These are phyloP conservation scores for Caenorhabditis imperialis DNA, from an alignment of 2,888 invertebrate genomes.

Conservation along the genomic window DNA sequence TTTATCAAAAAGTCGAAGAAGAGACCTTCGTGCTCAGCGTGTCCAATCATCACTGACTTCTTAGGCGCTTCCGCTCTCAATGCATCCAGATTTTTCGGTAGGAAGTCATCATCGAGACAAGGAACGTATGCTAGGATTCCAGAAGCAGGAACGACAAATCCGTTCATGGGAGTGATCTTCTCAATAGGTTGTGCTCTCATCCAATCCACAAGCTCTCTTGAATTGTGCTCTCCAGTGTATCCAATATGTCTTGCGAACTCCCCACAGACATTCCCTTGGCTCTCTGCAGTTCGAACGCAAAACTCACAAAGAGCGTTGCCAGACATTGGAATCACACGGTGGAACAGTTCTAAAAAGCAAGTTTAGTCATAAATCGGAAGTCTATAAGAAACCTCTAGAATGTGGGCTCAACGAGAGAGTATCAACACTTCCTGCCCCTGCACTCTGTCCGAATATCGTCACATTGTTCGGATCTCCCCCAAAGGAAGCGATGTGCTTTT, in stretches of 20 bases:
- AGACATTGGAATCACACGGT: conserved; percentile 23
- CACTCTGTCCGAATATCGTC: conserved; percentile 75
- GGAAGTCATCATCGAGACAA: conserved; percentile 52
- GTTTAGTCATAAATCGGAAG: not conserved
- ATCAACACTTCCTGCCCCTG: conserved; percentile 68
- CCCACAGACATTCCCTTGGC: conserved; percentile 22
- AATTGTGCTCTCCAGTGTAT: conserved; percentile 27
- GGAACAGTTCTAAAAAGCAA: conserved; percentile 23
- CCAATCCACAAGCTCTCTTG: conserved; percentile 15
- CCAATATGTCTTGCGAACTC: conserved; percentile 54
- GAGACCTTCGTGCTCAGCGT: conserved; percentile 56
- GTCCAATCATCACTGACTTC: conserved; percentile 27
- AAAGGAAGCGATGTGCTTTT: conserved; percentile 71
- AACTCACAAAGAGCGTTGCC: conserved; percentile 23
- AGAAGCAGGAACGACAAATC: not conserved
- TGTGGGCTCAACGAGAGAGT: conserved; percentile 64
- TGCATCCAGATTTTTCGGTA: conserved; percentile 54
- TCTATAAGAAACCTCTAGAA: conserved; percentile 51
- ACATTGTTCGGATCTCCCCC: conserved; percentile 74
- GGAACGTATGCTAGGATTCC: conserved; percentile 37
- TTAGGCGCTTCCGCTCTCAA: conserved; percentile 46
- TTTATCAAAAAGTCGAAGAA: conserved; percentile 19
- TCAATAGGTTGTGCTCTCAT: not conserved
- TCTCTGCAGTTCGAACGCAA: conserved; percentile 13
- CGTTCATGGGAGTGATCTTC: not conserved